Conservation (phyloP, 2,888 invertebrate genomes). For the Leptopterna dolabrata region DNA sequence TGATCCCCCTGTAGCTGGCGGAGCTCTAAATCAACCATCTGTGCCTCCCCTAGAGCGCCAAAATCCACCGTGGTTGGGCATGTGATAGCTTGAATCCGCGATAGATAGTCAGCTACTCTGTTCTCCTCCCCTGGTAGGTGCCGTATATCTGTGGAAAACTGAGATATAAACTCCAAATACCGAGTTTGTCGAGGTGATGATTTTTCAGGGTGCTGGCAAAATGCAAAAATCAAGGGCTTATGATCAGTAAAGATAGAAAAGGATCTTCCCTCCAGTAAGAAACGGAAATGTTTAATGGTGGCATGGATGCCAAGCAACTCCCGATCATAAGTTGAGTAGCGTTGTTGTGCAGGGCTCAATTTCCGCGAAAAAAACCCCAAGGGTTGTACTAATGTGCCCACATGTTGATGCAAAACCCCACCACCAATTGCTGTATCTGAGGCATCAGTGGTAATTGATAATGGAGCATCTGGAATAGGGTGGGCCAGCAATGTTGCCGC, state of each 20-base stretch:
- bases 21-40: neutral
- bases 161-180: slow-evolving; percentile 39
- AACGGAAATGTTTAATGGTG: slow-evolving; percentile 8
- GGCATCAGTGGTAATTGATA: too few relatives aligned
- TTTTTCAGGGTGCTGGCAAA: slow-evolving; percentile 49
- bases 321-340: slow-evolving; percentile 65
- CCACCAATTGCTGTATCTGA: too few relatives aligned
- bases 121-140: slow-evolving; percentile 59
- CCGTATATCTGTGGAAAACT: slow-evolving; percentile 13
- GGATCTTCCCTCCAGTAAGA: slow-evolving; percentile 56
- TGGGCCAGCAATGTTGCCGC: too few relatives aligned
- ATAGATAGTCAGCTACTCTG: too few relatives aligned
- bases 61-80: too few relatives aligned
- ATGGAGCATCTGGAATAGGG: too few relatives aligned
- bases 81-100: too few relatives aligned
- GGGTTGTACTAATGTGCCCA: too few relatives aligned
- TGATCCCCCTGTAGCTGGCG: slow-evolving; percentile 58
- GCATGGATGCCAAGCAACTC: slow-evolving; percentile 42
- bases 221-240: slow-evolving; percentile 14
- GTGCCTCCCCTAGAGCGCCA: neutral
- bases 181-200: slow-evolving; percentile 45
- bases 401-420: too few relatives aligned
- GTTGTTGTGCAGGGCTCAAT: slow-evolving; percentile 63
- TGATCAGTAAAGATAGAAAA: slow-evolving; percentile 29
- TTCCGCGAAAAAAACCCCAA: slow-evolving; percentile 57